Conservation (phyloP, 2,113 vertebrate genomes). For the Halichoeres trimaculatus region DNA sequence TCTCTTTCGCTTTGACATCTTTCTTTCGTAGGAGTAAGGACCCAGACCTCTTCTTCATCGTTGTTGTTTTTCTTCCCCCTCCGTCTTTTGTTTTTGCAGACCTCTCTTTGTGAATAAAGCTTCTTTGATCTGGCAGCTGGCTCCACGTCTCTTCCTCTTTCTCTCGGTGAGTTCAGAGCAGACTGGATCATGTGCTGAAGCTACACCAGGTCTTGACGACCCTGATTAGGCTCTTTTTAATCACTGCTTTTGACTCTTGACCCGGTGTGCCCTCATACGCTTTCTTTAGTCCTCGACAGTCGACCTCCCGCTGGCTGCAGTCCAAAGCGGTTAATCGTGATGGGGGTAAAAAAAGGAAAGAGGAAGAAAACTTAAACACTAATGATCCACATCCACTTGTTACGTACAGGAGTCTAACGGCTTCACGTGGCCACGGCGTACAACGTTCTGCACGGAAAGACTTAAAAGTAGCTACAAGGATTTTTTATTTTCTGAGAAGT, state of each 20-base stretch:
- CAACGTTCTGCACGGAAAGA: background rate
- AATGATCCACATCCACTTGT: background rate
- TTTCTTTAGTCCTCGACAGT: background rate
- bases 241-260: conserved; percentile 24
- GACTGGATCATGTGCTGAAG: conserved; percentile 17
- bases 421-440: conserved; percentile 19
- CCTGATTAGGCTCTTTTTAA: conserved; percentile 45
- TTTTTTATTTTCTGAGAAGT: background rate
- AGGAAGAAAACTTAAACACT: background rate
- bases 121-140: conserved; percentile 11
- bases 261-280: conserved; percentile 1
- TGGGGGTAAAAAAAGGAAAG: conserved; percentile 14
- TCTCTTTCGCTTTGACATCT: background rate
- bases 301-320: conserved; percentile 27
- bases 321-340: conserved; percentile 11
- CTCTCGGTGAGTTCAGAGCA: background rate
- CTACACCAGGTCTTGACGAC: conserved; percentile 7
- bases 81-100: background rate
- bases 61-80: too few relatives aligned
- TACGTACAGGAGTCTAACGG: too few relatives aligned
- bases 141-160: conserved; percentile 1
- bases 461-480: background rate
- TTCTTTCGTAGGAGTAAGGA: background rate
- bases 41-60: conserved; percentile 10
- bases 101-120: conserved; percentile 32